Conservation (phyloP, 2,113 vertebrate species). For the Phrynosoma blainvillii region DNA sequence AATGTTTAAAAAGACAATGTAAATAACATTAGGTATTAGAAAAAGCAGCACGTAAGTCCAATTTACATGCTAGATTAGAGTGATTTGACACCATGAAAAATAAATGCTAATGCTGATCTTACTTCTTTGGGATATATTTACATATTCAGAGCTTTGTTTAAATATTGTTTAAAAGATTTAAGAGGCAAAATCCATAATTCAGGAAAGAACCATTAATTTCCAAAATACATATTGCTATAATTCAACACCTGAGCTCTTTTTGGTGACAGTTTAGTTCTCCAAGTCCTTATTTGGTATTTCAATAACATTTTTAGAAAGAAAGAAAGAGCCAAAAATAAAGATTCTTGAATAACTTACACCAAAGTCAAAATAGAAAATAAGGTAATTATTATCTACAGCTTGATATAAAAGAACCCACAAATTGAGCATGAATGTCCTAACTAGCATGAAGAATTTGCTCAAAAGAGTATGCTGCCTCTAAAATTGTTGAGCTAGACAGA, state of each 20-base stretch:
- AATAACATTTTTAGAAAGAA: conserved; percentile 48
- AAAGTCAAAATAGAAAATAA: conserved; percentile 44
- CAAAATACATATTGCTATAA: conserved; percentile 47
- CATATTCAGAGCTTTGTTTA: conserved; percentile 65
- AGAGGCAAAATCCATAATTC: conserved; percentile 48
- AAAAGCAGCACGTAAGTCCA: conserved; percentile 21
- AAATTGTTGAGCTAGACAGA: too few relatives aligned
- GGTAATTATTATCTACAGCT: conserved; percentile 43
- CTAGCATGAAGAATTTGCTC: too few relatives aligned
- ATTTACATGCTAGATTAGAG: conserved; percentile 14
- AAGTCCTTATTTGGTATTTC: conserved; percentile 35
- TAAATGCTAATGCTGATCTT: conserved; percentile 48
- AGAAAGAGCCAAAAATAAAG: conserved; percentile 23
- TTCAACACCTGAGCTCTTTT: conserved; percentile 37
- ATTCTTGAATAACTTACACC: conserved; percentile 40
- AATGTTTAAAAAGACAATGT: conserved; percentile 49
- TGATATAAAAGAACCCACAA: neutral
- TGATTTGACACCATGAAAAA: conserved; percentile 57
- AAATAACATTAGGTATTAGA: conserved; percentile 33
- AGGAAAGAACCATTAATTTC: conserved; percentile 48
- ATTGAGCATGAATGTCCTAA: neutral
- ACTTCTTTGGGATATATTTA: conserved; percentile 64
- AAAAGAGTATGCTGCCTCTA: too few relatives aligned
- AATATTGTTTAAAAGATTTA: conserved; percentile 52
- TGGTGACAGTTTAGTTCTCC: conserved; percentile 1